Evolutionary conservation across 2,888 invertebrate species (phyloP), one percentile per base, ranked within the genome.

Genomic region (Heliconius ismenius): DNA sequence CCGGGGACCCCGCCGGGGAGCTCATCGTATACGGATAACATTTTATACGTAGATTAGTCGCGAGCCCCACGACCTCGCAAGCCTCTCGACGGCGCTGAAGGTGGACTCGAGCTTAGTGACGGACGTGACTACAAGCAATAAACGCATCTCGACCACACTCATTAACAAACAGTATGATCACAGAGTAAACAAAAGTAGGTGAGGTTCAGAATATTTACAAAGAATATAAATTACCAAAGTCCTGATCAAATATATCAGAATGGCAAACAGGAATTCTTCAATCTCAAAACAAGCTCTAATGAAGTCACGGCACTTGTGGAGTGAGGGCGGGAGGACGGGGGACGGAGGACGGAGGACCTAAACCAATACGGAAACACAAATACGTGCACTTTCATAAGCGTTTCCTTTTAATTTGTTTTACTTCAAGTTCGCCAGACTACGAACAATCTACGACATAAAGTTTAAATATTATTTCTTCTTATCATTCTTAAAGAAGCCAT

Each of bases 351-450:
- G 36, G 67, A 68, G 32, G 60, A 43, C 75, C 75, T 78, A 75
- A 75, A 75, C 72, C 77, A 75, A 73, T 49, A 75, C 36, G 18
- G 67, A 60, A 72, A 75, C 74, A 74, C 65, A 77, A 75, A 75
- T 72, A 75, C 60, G 65, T 60, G 65, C 70, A 78, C 70, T 70
- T 72, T 73, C 60, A 26, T 72, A 75, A 75, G 67, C 67, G 70
- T 32, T 64, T 70, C 65, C 72, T 73, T 78, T 72, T 73, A 73
- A 78, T 68, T 72, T 73, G 75, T 73, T 72, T 73, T 54, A 70
- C 72, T 68, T 75, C 15, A 67, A 65, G 65, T 58, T 77, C 32
- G 49, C 18, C 28, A 32, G 26, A 63, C 32, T 63, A n/a, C 36
- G 15, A 58, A 13, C 54, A 21, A 21, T 21, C 6, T 21, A 6